Percentiles rank a stretch among this genome's conserved stretches.
Conservation (phyloP, 2,113 vertebrate species). For the Arizona elegans region DNA sequence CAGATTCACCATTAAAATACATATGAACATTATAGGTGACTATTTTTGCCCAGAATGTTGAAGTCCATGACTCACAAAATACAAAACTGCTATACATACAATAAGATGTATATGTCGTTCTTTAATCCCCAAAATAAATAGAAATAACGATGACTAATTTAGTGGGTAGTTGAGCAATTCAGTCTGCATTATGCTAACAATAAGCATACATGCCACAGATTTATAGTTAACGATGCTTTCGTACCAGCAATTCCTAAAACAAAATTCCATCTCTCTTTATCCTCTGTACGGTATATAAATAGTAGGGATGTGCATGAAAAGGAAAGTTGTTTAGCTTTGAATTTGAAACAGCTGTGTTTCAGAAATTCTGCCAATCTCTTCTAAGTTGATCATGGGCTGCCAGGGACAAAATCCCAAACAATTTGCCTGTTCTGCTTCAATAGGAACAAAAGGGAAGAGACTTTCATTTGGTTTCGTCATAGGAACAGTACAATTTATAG, state of each 20-base stretch:
- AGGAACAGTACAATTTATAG: not conserved
- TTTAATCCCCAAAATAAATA: not conserved
- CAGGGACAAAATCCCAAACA: not conserved
- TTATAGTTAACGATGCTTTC: slow-evolving; percentile 4
- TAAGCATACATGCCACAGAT: not conserved
- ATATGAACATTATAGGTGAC: slow-evolving; percentile 25
- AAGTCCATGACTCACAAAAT: not conserved
- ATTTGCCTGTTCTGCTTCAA: not conserved
- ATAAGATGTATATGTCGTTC: not conserved
- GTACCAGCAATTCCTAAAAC: slow-evolving; percentile 19
- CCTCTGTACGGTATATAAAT: not conserved
- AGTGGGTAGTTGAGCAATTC: slow-evolving; percentile 15
- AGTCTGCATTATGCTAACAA: not conserved
- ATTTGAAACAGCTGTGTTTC: not conserved
- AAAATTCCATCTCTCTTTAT: slow-evolving; percentile 8
- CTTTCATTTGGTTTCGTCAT: not conserved
- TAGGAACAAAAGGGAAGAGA: not conserved
- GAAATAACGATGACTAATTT: slow-evolving; percentile 7
- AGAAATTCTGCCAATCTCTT: not conserved
- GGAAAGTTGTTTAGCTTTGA: not conserved
- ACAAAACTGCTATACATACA: not conserved
- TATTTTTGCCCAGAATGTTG: slow-evolving; percentile 12
- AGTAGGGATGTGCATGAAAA: not conserved
- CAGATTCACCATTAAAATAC: not conserved
- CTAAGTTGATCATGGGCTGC: not conserved